Evolutionary conservation across 2,888 invertebrate species (phyloP), one percentile per base, ranked within the genome.

Genomic region (Orthosia cruda): DNA sequence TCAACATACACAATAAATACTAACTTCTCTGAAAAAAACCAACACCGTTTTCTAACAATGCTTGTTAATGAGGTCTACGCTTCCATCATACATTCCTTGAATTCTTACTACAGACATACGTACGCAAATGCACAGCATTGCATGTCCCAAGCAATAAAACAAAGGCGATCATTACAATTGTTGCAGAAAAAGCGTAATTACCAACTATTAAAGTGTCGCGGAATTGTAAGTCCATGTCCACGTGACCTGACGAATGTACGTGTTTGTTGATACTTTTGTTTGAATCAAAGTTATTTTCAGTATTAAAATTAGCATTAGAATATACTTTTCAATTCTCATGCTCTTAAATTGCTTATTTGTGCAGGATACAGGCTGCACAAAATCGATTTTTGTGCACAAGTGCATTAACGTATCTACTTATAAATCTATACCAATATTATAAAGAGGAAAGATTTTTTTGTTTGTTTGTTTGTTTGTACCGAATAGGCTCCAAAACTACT

Each of bases 71-170:
- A 65, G 23, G 23, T 55, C 47, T 16, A 47, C 18, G 16, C 9
- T 70, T 57, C 16, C 45, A 61, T 52, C 47, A 52, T 49, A 57
- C 16, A 65, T 69, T 77, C 57, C 40, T 61, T 54, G 57, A 61
- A 71, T 66, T 57, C 23, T 66, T 49, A 65, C 54, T 69, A 52
- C 20, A 23, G 9, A 32, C 55, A 71, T 49, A 71, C 49, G 40
- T 71, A 81, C 65, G 70, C 69, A 79, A 74, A 80, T 78, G 72
- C 68, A 66, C 50, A 74, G 32, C 61, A 47, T 87, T 73, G 87
- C 86, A 78, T 87, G 87, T 87, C 71, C 20, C 23, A 7, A 11
- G 82, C 59, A 80, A 84, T 82, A 73, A 87, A 82, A 85, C 86
- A 86, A 87, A 72, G 80, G 49, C 55, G 16, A 47, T 32, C 26